phyloP scores from a whole-genome alignment of 2,888 invertebrate genomes.

The Pecten maximus region DNA sequence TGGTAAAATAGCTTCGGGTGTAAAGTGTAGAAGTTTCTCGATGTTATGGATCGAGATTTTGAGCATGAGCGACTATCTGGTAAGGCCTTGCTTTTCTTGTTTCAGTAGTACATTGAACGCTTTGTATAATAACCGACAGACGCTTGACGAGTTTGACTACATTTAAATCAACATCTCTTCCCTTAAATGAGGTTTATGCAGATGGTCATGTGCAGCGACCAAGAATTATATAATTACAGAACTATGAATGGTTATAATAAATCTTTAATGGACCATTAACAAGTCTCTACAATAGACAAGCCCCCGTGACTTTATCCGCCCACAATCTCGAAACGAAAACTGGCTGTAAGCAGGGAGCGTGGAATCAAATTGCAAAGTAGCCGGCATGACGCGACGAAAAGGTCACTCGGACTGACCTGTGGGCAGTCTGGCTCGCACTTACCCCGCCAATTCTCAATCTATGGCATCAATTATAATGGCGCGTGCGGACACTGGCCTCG shows the following conservation, averaged over 20 bases:
- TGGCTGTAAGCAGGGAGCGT: neutral
- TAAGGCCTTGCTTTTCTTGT: too few species aligned
- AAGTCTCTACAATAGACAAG: neutral
- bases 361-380: slow-evolving; percentile 30
- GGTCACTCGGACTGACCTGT: slow-evolving; percentile 14
- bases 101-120: too few species aligned
- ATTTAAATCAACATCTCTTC: neutral
- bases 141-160: neutral
- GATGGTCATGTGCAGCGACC: slow-evolving; percentile 14
- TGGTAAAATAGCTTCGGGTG: too few species aligned
- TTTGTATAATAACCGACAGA: neutral
- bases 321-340: neutral
- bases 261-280: neutral
- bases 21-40: too few species aligned
- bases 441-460: neutral
- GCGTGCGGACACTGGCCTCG: neutral
- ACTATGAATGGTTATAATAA: slow-evolving; percentile 10
- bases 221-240: neutral
- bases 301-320: neutral
- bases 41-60: too few species aligned
- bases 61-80: too few species aligned
- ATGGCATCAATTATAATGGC: slow-evolving; percentile 3
- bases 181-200: neutral
- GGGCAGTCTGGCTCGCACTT: slow-evolving; percentile 26
- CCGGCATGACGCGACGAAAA: neutral